Percentiles rank a stretch among this genome's conserved stretches.
Conservation (phyloP, 1,140 invertebrate genomes). For the Meloidogyne chitwoodi region DNA sequence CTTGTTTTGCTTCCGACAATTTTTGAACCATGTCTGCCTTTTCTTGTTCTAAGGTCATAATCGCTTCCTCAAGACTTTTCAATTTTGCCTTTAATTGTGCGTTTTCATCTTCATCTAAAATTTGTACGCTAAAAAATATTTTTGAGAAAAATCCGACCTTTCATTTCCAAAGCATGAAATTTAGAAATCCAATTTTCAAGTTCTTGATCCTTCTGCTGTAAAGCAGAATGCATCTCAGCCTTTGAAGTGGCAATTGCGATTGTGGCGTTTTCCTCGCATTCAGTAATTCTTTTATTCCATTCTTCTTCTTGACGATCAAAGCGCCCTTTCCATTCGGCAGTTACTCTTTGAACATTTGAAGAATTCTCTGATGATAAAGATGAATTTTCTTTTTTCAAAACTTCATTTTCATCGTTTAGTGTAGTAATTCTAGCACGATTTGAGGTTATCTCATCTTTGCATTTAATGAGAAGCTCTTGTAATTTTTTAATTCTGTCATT, state of each 20-base stretch:
- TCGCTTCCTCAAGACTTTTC: constrained; percentile 29
- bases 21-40: constrained; percentile 57
- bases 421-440: constrained; percentile 36
- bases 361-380: neutral
- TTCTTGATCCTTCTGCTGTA: constrained; percentile 50
- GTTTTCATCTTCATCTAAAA: constrained; percentile 46
- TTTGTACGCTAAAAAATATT: neutral
- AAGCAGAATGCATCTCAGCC: constrained; percentile 41
- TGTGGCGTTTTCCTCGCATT: constrained; percentile 32
- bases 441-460: constrained; percentile 41
- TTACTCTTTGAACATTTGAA: constrained; percentile 24
- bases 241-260: constrained; percentile 46
- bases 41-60: constrained; percentile 47
- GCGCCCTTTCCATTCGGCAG: constrained; percentile 49
- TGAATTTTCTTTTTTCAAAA: constrained; percentile 3
- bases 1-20: constrained; percentile 52
- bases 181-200: constrained; percentile 48
- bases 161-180: constrained; percentile 40
- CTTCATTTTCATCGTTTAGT: constrained; percentile 36
- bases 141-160: constrained; percentile 5
- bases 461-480: constrained; percentile 41
- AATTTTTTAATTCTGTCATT: constrained; percentile 32
- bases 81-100: constrained; percentile 42
- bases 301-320: constrained; percentile 46
- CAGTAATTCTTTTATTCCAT: constrained; percentile 11